Evolutionary conservation across 2,888 invertebrate genomes (phyloP), one percentile per base, ranked within the genome.

Genomic region (Charanyca ferruginea): DNA sequence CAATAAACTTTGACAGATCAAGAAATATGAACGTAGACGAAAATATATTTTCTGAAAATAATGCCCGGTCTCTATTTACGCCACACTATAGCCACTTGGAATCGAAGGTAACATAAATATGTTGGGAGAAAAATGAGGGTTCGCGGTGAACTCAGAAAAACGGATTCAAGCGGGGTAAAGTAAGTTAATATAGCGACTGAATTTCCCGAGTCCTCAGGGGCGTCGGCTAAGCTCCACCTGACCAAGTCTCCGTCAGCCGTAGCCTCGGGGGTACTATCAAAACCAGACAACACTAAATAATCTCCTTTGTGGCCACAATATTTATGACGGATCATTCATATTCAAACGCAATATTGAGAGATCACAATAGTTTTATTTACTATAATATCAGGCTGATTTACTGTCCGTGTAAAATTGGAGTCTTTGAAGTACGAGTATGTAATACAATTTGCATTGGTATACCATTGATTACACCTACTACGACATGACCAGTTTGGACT

Each of bases 221-320:
- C 63, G 38, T 25, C 41, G 1, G 45, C 44, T 75, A 66, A 67
- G 62, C 66, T n/a, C n/a, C 45, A 44, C 66, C 53, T 65, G 49
- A 68, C 38, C 45, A 45, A 59, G 47, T 49, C 44, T 20, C 42
- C 20, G 51, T 61, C 58, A 64, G 42, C 35, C 38, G 57, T 57
- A 61, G 65, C 59, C 64, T 16, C 22, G 13, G 16, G 51, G 47
- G 45, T 32, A 52, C 49, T 44, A 54, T 62, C 41, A 58, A 42
- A 55, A 58, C 44, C 23, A 42, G 55, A 47, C 47, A 63, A 59
- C 48, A 22, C 35, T 62, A 49, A 70, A 28, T 32, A 60, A 45
- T 62, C 42, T 57, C 18, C 66, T 72, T 61, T 77, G 77, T 75
- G 38, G 58, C 45, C 41, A 49, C 18, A 48, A 20, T 44, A 55